These are phyloP conservation scores for Dilophus febrilis DNA, from an alignment of 2,888 invertebrate genomes.

Conservation along the genomic window DNA sequence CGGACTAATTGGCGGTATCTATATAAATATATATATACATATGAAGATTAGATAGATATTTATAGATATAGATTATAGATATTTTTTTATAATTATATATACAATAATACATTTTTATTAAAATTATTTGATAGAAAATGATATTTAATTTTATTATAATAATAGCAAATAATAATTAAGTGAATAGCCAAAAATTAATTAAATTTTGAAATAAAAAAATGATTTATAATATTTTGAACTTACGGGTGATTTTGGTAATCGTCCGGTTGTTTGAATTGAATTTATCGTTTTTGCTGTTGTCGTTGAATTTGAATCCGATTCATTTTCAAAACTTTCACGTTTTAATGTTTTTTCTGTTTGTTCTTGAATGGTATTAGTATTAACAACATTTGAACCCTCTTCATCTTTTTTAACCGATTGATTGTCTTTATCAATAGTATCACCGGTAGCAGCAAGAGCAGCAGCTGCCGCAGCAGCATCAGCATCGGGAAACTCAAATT, in stretches of 20 bases:
- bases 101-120: conserved; percentile 2
- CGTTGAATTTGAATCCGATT: conserved; percentile 62
- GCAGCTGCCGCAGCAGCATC: conserved; percentile 18
- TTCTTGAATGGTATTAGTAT: background rate
- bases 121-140: no score
- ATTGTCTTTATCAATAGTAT: no score
- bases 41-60: no score
- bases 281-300: conserved; percentile 56
- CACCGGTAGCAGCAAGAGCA: no score
- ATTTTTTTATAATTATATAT: no score
- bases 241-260: conserved; percentile 19
- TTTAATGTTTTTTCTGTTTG: conserved; percentile 32
- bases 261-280: conserved; percentile 34
- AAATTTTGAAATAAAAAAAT: no score
- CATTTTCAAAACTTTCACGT: conserved; percentile 51
- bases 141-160: no score
- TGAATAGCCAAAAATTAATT: no score
- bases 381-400: conserved; percentile 1
- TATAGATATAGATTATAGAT: conserved; percentile 1
- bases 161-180: no score
- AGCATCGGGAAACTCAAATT: conserved; percentile 41
- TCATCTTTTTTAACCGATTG: conserved; percentile 9
- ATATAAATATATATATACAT: no score
- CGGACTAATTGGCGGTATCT: conserved; percentile 38
- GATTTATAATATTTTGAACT: no score